phyloP scores from a whole-genome alignment of 2,888 invertebrate species.

The Drosophila trichaetosa region DNA sequence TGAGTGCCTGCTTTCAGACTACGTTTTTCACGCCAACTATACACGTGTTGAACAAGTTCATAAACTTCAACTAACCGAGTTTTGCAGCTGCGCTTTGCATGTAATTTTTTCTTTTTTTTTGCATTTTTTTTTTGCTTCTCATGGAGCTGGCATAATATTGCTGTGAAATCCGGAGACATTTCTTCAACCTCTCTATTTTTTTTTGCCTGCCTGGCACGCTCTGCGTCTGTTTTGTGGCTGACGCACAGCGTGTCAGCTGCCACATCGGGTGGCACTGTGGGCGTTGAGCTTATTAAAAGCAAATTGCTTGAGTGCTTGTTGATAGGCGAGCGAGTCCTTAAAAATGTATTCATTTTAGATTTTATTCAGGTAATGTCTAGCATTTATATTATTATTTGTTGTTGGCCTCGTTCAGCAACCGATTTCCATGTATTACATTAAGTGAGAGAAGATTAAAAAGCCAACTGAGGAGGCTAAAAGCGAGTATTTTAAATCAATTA shows the following conservation, averaged over 20 bases:
- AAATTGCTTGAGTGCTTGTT: slow-evolving; percentile 49
- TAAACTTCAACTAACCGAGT: slow-evolving; percentile 53
- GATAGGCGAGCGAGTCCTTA: slow-evolving; percentile 35
- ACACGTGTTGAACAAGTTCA: slow-evolving; percentile 74
- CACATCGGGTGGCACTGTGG: slow-evolving; percentile 67
- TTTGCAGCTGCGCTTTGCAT: slow-evolving; percentile 31
- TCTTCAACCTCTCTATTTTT: slow-evolving; percentile 44
- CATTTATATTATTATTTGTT: slow-evolving; percentile 16
- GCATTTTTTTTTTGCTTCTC: slow-evolving; percentile 1
- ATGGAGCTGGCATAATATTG: slow-evolving; percentile 22
- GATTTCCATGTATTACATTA: slow-evolving; percentile 3
- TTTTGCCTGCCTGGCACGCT: slow-evolving; percentile 10
- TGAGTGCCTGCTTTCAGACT: slow-evolving; percentile 7
- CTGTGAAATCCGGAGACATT: slow-evolving; percentile 62
- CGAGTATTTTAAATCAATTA: background rate
- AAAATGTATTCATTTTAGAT: slow-evolving; percentile 39
- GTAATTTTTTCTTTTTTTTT: slow-evolving; percentile 13
- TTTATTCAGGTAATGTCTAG: slow-evolving; percentile 26
- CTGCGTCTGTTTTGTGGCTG: slow-evolving; percentile 33
- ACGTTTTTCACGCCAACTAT: slow-evolving; percentile 25
- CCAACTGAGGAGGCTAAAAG: background rate
- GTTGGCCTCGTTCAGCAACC: background rate
- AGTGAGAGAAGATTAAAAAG: background rate
- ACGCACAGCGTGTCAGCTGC: slow-evolving; percentile 56
- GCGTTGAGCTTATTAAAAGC: slow-evolving; percentile 54